Percentiles rank a stretch among this genome's conserved stretches.
Evolutionary conservation across 2,797 vertebrate genomes (phyloP).

Genomic region (Myripristis jacobus): DNA sequence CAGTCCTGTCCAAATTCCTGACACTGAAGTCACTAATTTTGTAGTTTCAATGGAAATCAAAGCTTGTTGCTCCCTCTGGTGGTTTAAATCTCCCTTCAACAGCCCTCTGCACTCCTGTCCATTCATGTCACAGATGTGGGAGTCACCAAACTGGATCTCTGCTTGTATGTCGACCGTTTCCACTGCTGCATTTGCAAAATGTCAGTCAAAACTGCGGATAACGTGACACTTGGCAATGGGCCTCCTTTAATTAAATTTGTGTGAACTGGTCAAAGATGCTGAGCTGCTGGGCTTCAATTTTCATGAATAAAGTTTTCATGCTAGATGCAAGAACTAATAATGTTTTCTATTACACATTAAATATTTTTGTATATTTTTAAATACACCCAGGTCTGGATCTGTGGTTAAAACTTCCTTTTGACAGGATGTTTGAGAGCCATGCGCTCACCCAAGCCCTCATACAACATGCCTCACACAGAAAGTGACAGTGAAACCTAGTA

Average conservation of each 20-base stretch:
- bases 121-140: slow-evolving; percentile 15
- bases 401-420: slow-evolving; percentile 3
- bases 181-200: slow-evolving; percentile 27
- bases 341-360: not conserved
- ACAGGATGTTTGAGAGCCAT: not conserved
- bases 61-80: slow-evolving; percentile 71
- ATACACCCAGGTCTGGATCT: slow-evolving; percentile 11
- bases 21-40: slow-evolving; percentile 36
- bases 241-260: too few species aligned
- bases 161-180: not conserved
- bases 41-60: slow-evolving; percentile 44
- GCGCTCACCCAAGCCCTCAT: not conserved
- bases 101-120: slow-evolving; percentile 6
- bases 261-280: not conserved
- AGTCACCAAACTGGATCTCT: slow-evolving; percentile 8
- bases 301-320: too few species aligned
- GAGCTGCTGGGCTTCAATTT: not conserved
- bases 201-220: not conserved
- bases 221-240: not conserved
- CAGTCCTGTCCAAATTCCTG: slow-evolving; percentile 3
- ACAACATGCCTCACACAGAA: not conserved
- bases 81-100: slow-evolving; percentile 50
- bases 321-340: not conserved
- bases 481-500: slow-evolving; percentile 11
- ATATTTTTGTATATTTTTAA: too few species aligned